A percentile compares a stretch with the other conserved stretches of the same genome.
Conservation (phyloP, 2,888 invertebrate genomes). For the Synergus umbraculus region DNA sequence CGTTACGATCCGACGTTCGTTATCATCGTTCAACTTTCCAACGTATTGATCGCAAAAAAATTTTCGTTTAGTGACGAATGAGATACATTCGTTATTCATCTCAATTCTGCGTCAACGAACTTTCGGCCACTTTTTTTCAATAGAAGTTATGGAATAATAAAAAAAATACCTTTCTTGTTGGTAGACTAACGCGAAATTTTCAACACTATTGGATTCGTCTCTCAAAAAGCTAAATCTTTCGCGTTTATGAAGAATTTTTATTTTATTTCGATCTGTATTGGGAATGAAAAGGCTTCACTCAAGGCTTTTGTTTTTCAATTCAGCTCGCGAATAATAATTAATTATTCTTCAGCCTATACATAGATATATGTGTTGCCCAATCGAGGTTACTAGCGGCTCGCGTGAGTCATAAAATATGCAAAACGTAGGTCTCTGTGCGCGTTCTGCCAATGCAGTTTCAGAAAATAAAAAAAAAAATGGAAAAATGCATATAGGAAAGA, state of each 20-base stretch:
- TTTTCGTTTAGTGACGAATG: slow-evolving; percentile 50
- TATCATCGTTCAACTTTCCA: slow-evolving; percentile 42
- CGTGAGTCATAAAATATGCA: slow-evolving; percentile 14
- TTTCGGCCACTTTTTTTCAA: slow-evolving; percentile 41
- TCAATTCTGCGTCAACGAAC: slow-evolving; percentile 44
- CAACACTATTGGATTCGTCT: background rate
- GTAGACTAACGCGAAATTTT: background rate
- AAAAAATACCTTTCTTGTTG: background rate
- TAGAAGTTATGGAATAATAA: slow-evolving; percentile 41
- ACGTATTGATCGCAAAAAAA: slow-evolving; percentile 43
- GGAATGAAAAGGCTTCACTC: background rate
- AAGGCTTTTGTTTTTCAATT: slow-evolving; percentile 7
- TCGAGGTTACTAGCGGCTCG: slow-evolving; percentile 1
- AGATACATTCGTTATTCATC: slow-evolving; percentile 48
- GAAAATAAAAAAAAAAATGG: slow-evolving; percentile 10
- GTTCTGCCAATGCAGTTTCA: slow-evolving; percentile 2
- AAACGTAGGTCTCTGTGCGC: slow-evolving; percentile 24
- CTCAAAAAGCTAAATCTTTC: background rate
- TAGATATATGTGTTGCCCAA: background rate
- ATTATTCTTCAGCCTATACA: slow-evolving; percentile 17
- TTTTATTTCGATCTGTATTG: background rate
- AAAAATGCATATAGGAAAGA: background rate
- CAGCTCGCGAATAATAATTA: slow-evolving; percentile 15
- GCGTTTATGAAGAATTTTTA: background rate
- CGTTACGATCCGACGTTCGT: slow-evolving; percentile 40